Base-by-base conservation (phyloP, 2,113 vertebrate species). In the Gymnorhina tibicen region DNA sequence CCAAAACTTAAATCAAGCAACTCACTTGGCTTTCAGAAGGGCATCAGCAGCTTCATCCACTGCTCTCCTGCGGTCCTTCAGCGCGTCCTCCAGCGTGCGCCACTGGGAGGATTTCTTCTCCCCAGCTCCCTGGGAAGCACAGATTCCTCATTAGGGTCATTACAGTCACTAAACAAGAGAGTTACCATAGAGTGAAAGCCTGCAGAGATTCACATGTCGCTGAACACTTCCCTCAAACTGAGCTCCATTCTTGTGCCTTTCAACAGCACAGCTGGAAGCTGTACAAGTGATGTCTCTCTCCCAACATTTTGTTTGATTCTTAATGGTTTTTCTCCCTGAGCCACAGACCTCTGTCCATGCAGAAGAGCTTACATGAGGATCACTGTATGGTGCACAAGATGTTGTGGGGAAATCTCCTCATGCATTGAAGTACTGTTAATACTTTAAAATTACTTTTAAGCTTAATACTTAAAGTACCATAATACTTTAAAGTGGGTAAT, bases 11-110 rank as follows among this genome's bases (percentile, higher is more conserved):
- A 63, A 4, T 13, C 28, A 9, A 67, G 39, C 60, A 81, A 96
- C 97, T 97, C 97, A 99, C 99, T 99, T 99, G 95, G 99, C 99
- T 97, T 98, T 99, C 68, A 98, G 93, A 30, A 99, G 98, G 84
- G 99, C 98, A 6, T 98, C 95, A 15, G 97, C 97, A 23, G 99
- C 99, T 88, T 99, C 98, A 11, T 98, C 98, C 50, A 99, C 98
- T 2, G 99, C 97, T 27, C 95, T 97, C 53, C 98, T 98, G 56
- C 99, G 97, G 20, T 99, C 98, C 72, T 97, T 98, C 89, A 99
- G 86, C 2, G 99, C 98, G 8, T 98, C 98, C 87, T 99, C 99
- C 72, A 99, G 97, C 9, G 98, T 99, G 85, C 98, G 98, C 99
- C 99, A 99, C 97, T 99, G 99, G 24, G 98, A 91, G 0, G 99